Base-by-base conservation (phyloP, 2,113 vertebrate genomes). In the Morphnarchus princeps region DNA sequence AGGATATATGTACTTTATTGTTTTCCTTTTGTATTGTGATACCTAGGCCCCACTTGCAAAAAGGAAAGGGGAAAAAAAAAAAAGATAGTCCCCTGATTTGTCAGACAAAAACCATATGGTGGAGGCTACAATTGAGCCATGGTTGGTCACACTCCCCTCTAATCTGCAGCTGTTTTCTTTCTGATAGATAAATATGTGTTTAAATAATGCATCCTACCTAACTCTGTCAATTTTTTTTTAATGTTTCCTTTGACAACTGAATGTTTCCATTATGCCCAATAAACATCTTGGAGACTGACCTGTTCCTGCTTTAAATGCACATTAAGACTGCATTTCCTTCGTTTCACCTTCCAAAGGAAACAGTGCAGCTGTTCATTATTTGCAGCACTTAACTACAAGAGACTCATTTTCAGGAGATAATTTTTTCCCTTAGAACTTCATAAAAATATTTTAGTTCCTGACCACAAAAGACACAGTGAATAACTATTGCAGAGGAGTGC, bases 351-450 rank as follows among this genome's bases (percentile, higher is more conserved):
- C 92, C 17, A 5, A 43, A 45, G 93, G 89, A 69, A 92, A 28
- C 55, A 6, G 36, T 40, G 80, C 93, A 61, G 91, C 90, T 87
- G 87, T 67, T 93, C 95, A 5, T 85, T 93, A 91, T 84, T 91
- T 80, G 81, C 91, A 82, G 91, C 89, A 34, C 91, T 96, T 63
- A 43, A 43, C 83, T 91, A 80, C 76, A 67, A 67, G 77, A 93
- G 59, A 22, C 90, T 95, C 95, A 40, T 93, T 91, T 89, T 63
- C 83, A 71, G 80, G 69, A 96, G 91, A 81, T 91, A 50, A 81
- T 94, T 93, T 87, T 83, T 80, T 47, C 59, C 55, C n/a, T 93
- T 74, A 91, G 81, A 94, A 96, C 89, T 91, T 90, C 89, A 79
- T 91, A 74, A 82, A 94, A 82, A 52, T 21, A 42, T 59, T 91